Evolutionary conservation across 2,113 vertebrate species (phyloP).

Genomic region (Sinosuthora webbiana): DNA sequence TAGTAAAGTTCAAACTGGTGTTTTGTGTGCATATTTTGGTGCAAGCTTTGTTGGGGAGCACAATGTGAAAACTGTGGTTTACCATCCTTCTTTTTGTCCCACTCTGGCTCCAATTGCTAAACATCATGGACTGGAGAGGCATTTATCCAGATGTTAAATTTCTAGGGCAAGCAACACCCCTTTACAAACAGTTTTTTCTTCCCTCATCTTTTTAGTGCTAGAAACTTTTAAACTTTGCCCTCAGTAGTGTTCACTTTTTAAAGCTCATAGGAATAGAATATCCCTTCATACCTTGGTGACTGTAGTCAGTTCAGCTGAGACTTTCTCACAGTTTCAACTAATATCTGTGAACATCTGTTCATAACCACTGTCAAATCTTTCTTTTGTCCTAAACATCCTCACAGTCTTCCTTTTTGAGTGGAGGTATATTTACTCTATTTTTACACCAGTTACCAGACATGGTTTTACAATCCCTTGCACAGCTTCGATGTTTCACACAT

Average conservation of each 20-base stretch:
- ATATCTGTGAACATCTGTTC: neutral
- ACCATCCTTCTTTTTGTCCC: neutral
- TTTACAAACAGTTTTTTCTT: neutral
- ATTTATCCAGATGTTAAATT: neutral
- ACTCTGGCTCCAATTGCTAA: neutral
- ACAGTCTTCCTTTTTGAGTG: neutral
- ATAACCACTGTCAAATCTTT: neutral
- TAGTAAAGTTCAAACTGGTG: neutral
- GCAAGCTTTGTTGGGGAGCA: neutral
- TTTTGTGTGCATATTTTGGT: neutral
- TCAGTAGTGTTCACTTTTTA: neutral
- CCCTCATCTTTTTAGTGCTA: neutral
- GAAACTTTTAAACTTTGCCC: neutral
- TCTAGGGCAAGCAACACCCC: neutral
- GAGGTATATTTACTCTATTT: neutral
- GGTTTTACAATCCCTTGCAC: neutral
- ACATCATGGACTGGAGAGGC: neutral
- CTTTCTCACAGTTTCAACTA: neutral
- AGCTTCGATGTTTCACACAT: neutral
- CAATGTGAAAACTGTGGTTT: neutral
- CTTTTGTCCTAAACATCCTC: neutral
- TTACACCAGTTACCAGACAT: neutral
- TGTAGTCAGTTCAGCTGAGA: neutral
- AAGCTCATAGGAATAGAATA: neutral
- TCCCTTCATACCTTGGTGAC: neutral